A percentile compares a stretch with the other conserved stretches of the same genome.
These are phyloP conservation scores for Microtus pennsylvanicus DNA, from an alignment of 2,113 vertebrate species.

Conservation along the genomic window DNA sequence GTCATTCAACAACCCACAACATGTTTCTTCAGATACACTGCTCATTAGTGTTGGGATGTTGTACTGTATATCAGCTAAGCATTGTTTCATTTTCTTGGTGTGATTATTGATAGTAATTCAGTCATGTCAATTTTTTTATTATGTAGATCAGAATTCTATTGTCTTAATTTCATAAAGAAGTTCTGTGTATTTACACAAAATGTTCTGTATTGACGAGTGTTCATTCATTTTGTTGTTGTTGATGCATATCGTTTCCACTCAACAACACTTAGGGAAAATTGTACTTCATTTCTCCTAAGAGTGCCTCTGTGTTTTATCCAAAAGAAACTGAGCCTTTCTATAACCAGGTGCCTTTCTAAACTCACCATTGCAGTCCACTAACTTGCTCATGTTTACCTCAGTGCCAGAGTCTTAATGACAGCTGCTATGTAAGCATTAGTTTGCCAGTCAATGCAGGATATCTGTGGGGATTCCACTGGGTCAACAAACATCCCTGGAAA, in stretches of 20 bases:
- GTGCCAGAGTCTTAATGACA: neutral
- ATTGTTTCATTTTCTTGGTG: neutral
- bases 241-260: neutral
- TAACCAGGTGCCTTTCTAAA: neutral
- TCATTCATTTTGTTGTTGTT: neutral
- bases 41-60: neutral
- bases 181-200: neutral
- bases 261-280: neutral
- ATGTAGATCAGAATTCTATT: neutral
- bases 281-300: neutral
- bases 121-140: neutral
- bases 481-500: neutral
- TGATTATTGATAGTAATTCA: neutral
- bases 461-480: neutral
- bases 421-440: neutral
- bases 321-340: neutral
- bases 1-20: neutral
- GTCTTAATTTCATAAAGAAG: neutral
- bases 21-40: neutral
- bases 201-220: neutral
- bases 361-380: neutral
- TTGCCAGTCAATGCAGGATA: neutral
- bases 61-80: neutral
- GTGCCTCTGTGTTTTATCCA: neutral
- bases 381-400: neutral